Percentiles rank a stretch among this genome's conserved stretches.
Evolutionary conservation across 2,113 vertebrate species (phyloP).

Genomic region (Chiloscyllium plagiosum): DNA sequence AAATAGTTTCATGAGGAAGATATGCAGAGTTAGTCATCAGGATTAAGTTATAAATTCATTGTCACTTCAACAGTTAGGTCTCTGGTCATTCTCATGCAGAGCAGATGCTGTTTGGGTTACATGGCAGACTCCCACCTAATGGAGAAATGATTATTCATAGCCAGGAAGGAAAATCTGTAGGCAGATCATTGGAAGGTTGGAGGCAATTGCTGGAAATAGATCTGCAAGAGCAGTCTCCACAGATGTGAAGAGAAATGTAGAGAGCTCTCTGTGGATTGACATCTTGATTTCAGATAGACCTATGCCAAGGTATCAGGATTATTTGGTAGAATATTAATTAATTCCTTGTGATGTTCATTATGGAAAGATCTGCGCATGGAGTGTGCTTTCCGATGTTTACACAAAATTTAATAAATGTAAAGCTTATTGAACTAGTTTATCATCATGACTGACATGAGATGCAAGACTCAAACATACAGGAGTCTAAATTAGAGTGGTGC

Average conservation of each 20-base stretch:
- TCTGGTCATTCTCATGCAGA: conserved; percentile 13
- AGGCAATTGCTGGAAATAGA: background rate
- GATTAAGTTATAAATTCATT: conserved; percentile 28
- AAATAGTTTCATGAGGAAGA: conserved; percentile 34
- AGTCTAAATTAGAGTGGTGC: background rate
- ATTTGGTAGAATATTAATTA: background rate
- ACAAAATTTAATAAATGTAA: background rate
- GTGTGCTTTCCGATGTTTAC: background rate
- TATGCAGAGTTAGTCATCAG: conserved; percentile 33
- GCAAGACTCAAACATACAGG: background rate
- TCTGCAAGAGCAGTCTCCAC: background rate
- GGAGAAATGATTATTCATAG: conserved; percentile 11
- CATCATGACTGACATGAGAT: background rate
- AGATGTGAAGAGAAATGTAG: background rate
- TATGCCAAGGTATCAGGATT: background rate
- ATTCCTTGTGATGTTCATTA: background rate
- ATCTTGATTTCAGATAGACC: background rate
- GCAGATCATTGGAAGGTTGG: background rate
- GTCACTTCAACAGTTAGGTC: conserved; percentile 18
- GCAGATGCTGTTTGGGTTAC: background rate
- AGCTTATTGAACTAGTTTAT: background rate
- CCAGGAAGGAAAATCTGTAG: conserved; percentile 11
- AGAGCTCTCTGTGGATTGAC: background rate
- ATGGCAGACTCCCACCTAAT: conserved; percentile 7
- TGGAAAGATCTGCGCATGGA: background rate